A percentile compares a stretch with the other conserved stretches of the same genome.
Evolutionary conservation across 1,140 invertebrate species (phyloP).

Genomic region (Macrobrachium nipponense): DNA sequence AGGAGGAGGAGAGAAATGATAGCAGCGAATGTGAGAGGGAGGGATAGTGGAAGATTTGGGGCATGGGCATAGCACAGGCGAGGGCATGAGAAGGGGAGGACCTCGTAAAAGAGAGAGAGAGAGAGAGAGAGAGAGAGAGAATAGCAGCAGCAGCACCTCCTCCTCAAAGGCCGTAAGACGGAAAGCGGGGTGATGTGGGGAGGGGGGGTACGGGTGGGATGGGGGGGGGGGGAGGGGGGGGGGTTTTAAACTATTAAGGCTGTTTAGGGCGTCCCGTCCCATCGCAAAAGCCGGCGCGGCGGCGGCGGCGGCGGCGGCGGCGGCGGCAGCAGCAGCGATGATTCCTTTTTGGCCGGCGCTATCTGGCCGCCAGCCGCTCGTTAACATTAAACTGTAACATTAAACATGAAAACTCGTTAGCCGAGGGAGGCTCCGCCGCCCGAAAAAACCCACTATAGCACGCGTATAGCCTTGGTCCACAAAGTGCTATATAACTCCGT

Average conservation of each 20-base stretch:
- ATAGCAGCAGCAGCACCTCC: too few species aligned
- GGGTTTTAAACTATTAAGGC: too few species aligned
- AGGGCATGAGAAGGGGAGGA: neutral
- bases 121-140: too few species aligned
- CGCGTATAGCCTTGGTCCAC: neutral
- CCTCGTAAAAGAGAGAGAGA: neutral
- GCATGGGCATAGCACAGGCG: neutral
- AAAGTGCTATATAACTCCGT: neutral
- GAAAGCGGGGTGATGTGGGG: too few species aligned
- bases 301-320: too few species aligned
- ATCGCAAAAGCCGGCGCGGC: too few species aligned
- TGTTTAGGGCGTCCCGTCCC: too few species aligned
- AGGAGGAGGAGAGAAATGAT: neutral
- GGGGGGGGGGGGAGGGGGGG: too few species aligned
- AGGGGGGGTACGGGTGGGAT: too few species aligned
- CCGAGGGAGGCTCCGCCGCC: neutral
- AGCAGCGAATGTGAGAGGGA: neutral
- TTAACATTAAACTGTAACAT: constrained; percentile 38
- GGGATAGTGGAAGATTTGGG: neutral
- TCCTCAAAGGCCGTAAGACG: too few species aligned
- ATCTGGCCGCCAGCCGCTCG: constrained; percentile 26
- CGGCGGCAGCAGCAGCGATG: too few species aligned
- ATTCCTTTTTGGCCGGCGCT: neutral
- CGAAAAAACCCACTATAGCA: neutral
- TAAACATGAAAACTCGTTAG: constrained; percentile 47